These are phyloP conservation scores for Toxotes lorentzi DNA, from an alignment of 2,797 vertebrate genomes.

Conservation along the genomic window DNA sequence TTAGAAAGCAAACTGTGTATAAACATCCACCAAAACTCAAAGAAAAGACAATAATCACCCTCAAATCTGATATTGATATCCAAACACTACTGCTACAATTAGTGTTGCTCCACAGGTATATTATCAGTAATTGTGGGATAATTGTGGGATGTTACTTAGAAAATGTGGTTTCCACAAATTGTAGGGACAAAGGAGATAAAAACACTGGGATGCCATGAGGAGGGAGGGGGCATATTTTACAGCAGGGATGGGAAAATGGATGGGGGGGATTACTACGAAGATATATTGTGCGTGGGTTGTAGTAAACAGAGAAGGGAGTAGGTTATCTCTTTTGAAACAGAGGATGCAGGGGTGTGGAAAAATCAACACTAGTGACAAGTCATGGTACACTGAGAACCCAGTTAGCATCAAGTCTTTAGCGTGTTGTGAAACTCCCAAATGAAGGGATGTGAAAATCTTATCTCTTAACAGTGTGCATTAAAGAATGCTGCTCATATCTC, in stretches of 20 bases:
- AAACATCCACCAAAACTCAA: neutral
- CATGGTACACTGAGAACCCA: neutral
- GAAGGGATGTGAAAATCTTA: neutral
- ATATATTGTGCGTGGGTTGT: slow-evolving; percentile 25
- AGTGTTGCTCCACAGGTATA: neutral
- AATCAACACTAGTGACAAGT: slow-evolving; percentile 39
- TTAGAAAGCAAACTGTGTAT: neutral
- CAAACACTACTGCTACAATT: neutral
- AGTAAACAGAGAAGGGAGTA: slow-evolving; percentile 13
- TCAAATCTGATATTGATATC: neutral
- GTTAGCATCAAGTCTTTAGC: neutral
- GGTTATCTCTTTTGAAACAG: slow-evolving; percentile 19
- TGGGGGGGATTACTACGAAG: slow-evolving; percentile 16
- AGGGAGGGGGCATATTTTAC: neutral
- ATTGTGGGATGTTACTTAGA: neutral
- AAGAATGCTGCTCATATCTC: slow-evolving; percentile 11
- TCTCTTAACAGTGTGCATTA: neutral
- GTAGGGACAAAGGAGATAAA: slow-evolving; percentile 6
- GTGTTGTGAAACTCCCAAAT: neutral
- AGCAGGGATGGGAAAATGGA: slow-evolving; percentile 21
- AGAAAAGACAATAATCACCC: neutral
- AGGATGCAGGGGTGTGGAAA: slow-evolving; percentile 28
- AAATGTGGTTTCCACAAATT: neutral
- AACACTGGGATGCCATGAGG: slow-evolving; percentile 5
- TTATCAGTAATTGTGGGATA: neutral